A percentile compares a stretch with the other conserved stretches of the same genome.
Conservation (phyloP, 1,140 invertebrate genomes). For the Lepeophtheirus salmonis region DNA sequence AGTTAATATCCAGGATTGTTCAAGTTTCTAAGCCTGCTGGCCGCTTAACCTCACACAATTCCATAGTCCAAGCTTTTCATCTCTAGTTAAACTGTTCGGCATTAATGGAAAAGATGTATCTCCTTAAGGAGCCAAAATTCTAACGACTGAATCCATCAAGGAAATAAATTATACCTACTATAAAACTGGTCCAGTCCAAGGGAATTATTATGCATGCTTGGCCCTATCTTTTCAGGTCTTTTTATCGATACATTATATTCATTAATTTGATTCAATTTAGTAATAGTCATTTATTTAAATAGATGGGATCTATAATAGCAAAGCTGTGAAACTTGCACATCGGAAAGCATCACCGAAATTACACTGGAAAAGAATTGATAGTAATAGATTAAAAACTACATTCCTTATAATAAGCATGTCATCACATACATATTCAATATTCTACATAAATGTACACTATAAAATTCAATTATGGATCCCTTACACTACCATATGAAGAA, state of each 20-base stretch:
- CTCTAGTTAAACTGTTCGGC: neutral
- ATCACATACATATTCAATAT: conserved; percentile 2
- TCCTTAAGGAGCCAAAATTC: too few relatives aligned
- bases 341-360: conserved; percentile 98
- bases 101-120: too few relatives aligned
- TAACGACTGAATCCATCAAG: too few relatives aligned
- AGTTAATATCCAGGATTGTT: neutral
- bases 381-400: neutral
- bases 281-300: neutral
- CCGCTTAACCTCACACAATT: neutral
- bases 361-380: conserved; percentile 48
- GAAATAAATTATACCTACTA: too few relatives aligned
- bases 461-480: conserved; percentile 26
- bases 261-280: neutral
- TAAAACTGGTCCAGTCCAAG: too few relatives aligned
- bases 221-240: neutral
- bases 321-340: conserved; percentile 75
- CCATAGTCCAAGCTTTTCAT: neutral
- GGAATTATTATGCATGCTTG: neutral
- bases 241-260: neutral
- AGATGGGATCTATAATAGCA: neutral
- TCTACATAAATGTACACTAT: too few relatives aligned
- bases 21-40: neutral
- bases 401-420: neutral
- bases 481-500: conserved; percentile 92